Evolutionary conservation across 37 sponge, comb jelly and placozoan genomes (phyloP), one percentile per base, ranked within the genome.

Genomic region (Eunapius fragilis): DNA sequence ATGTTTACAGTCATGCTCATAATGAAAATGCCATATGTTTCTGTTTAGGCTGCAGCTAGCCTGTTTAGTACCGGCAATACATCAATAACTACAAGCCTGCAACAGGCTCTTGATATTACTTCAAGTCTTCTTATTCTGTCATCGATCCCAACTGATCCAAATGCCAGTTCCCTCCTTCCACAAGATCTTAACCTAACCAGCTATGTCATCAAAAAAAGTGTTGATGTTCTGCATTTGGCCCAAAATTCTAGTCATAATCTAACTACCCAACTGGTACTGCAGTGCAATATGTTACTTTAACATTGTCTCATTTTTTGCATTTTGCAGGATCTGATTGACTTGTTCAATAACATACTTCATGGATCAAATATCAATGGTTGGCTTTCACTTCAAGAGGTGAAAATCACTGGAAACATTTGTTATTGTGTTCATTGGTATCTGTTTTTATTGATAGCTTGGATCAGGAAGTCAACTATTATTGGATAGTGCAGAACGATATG

Each of bases 401-500:
- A 32, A 34, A 26, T 2, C 11, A n/a, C 27, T 25, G 13, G 24
- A 24, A 31, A 12, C 74, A 25, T 11, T n/a, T n/a, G n/a, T n/a
- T n/a, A n/a, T n/a, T n/a, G n/a, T n/a, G n/a, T n/a, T 72, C 24
- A 13, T 76, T 22, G 24, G 79, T n/a, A n/a, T n/a, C n/a, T n/a
- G n/a, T n/a, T n/a, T n/a, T n/a, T n/a, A n/a, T n/a, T n/a, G n/a
- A n/a, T 30, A 81, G 81, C 11, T 81, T 68, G 82, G 33, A 13
- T 70, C 76, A 27, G 88, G 82, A 1, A 82, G 76, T 37, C 88
- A 82, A 38, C 33, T 67, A 3, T 69, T 88, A 36, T 67, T 88
- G 33, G 82, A 88, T 48, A 88, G 81, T 82, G 58, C 83, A 30
- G 88, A 88, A 70, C 31, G 88, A 25, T 82, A 75, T 69, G 75